A percentile compares a stretch with the other conserved stretches of the same genome.
These are phyloP conservation scores for Hydrolagus affinis DNA, from an alignment of 2,113 vertebrate genomes.

Conservation along the genomic window DNA sequence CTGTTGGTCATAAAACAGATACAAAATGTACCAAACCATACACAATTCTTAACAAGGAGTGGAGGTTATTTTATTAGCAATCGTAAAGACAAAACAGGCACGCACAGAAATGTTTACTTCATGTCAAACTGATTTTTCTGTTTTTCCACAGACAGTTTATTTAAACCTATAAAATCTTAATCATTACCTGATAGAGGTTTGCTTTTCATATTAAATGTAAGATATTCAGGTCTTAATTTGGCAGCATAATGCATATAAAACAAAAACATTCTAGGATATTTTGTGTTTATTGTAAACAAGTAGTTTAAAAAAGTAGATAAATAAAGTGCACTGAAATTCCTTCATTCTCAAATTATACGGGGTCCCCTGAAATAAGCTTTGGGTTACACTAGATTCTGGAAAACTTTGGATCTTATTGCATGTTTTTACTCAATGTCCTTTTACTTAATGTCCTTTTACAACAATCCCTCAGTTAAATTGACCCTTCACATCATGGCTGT, in stretches of 20 bases:
- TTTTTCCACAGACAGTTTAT: neutral
- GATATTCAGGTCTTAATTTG: neutral
- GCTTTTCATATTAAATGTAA: neutral
- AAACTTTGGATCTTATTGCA: neutral
- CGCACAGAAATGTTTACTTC: neutral
- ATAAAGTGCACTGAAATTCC: neutral
- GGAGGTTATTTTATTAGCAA: neutral
- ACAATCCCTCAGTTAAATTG: neutral
- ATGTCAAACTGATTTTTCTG: neutral
- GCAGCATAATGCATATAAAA: constrained; percentile 12
- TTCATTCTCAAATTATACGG: neutral
- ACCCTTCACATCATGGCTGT: too few species aligned
- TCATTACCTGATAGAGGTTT: neutral
- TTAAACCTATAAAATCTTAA: neutral
- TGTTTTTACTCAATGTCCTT: neutral
- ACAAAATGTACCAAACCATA: too few species aligned
- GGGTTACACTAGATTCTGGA: neutral
- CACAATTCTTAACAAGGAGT: too few species aligned
- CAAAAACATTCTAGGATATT: neutral
- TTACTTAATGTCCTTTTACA: neutral
- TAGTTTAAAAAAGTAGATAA: constrained; percentile 9
- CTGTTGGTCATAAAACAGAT: too few species aligned
- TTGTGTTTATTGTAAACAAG: constrained; percentile 5
- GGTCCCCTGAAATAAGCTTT: neutral
- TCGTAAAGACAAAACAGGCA: neutral